Conservation (phyloP, 2,888 invertebrate genomes). For the Pristionchus exspectatus region DNA sequence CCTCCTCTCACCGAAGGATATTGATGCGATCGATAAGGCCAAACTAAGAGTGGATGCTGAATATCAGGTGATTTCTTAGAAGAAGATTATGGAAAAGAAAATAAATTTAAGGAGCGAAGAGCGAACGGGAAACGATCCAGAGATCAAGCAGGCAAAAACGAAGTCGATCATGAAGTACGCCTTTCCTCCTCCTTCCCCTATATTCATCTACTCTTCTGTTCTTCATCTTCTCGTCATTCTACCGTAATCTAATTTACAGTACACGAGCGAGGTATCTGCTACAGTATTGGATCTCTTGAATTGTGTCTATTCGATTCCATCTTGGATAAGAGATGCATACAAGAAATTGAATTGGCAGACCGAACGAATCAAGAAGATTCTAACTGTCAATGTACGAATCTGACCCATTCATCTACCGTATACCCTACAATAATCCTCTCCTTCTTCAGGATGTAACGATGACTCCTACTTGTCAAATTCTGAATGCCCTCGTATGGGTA, state of each 20-base stretch:
- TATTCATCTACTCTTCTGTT: not conserved
- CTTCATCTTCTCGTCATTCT: not conserved
- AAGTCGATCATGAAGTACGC: not conserved
- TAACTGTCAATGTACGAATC: constrained; percentile 24
- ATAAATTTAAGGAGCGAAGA: too few species aligned
- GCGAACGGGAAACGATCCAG: too few species aligned
- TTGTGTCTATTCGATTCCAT: not conserved
- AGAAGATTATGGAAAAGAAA: too few species aligned
- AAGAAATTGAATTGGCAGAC: not conserved
- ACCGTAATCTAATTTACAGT: not conserved
- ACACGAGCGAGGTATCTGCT: constrained; percentile 2
- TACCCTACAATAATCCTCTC: not conserved
- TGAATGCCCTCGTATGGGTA: constrained; percentile 1
- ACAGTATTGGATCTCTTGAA: not conserved
- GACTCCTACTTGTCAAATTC: constrained; percentile 16
- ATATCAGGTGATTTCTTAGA: too few species aligned
- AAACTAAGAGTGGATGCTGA: too few species aligned
- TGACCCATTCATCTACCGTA: constrained; percentile 13
- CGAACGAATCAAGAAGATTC: not conserved
- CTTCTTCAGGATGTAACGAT: constrained; percentile 16
- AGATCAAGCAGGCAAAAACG: too few species aligned
- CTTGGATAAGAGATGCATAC: not conserved
- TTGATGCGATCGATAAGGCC: too few species aligned
- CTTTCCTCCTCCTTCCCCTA: not conserved
- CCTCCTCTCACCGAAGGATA: too few species aligned